Conservation (phyloP, 1,140 invertebrate species). For the Battus philenor region DNA sequence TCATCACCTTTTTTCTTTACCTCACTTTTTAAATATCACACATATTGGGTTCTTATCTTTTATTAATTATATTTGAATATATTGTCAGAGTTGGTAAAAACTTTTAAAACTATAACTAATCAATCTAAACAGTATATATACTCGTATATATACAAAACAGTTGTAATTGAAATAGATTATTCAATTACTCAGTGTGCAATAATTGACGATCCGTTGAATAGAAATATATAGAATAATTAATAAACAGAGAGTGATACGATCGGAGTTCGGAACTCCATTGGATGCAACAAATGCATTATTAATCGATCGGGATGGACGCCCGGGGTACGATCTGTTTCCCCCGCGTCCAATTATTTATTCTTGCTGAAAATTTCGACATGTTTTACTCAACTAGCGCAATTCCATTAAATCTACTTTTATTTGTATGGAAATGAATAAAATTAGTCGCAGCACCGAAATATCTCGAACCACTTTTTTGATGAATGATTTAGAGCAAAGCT, state of each 20-base stretch:
- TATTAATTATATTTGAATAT: no score
- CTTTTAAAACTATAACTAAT: no score
- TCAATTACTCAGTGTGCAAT: background rate
- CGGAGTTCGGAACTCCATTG: slow-evolving; percentile 13
- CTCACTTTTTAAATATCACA: no score
- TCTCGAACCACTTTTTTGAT: no score
- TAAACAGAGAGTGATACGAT: slow-evolving; percentile 12
- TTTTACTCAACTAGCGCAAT: slow-evolving; percentile 8
- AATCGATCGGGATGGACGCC: slow-evolving; percentile 2
- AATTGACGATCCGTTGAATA: slow-evolving; percentile 9
- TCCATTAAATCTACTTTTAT: slow-evolving; percentile 13
- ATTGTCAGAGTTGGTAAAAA: no score
- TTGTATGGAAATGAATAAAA: background rate
- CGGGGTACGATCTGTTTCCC: background rate
- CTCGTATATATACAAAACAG: no score
- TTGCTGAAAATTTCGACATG: slow-evolving; percentile 4
- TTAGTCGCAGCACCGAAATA: no score
- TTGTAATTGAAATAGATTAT: no score
- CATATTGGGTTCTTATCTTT: no score
- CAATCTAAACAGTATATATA: no score
- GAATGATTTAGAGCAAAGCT: no score
- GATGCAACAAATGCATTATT: slow-evolving; percentile 18
- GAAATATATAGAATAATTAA: slow-evolving; percentile 18
- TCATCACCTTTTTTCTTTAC: no score
- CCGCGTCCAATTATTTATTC: slow-evolving; percentile 15